These are phyloP conservation scores for Cabera pusaria DNA, from an alignment of 2,888 invertebrate species.

Conservation along the genomic window DNA sequence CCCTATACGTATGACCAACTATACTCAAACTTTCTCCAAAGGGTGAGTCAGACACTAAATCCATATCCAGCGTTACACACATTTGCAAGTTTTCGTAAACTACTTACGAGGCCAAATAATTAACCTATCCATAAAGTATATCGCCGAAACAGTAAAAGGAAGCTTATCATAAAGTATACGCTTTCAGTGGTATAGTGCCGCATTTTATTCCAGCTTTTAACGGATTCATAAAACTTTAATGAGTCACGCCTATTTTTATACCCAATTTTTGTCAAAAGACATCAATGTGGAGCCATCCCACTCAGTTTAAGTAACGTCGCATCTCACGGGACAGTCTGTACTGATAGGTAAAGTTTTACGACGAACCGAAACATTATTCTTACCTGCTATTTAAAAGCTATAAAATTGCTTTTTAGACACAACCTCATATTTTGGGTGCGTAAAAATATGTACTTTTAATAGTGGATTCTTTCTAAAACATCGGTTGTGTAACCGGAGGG, in stretches of 20 bases:
- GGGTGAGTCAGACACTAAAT: too few relatives aligned
- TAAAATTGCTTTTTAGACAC: slow-evolving; percentile 69
- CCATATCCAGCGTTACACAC: too few relatives aligned
- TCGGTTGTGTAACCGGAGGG: slow-evolving; percentile 35
- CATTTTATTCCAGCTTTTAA: slow-evolving; percentile 22
- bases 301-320: slow-evolving; percentile 38
- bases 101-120: slow-evolving; percentile 4
- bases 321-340: slow-evolving; percentile 37
- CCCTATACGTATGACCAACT: too few relatives aligned
- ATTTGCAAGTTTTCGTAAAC: too few relatives aligned
- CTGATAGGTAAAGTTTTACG: slow-evolving; percentile 56
- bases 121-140: neutral
- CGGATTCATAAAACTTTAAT: slow-evolving; percentile 32
- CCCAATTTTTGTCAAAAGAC: slow-evolving; percentile 35
- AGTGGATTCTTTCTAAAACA: slow-evolving; percentile 46
- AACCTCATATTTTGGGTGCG: slow-evolving; percentile 59
- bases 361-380: slow-evolving; percentile 51
- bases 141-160: slow-evolving; percentile 10
- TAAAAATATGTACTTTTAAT: slow-evolving; percentile 75
- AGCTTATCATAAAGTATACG: slow-evolving; percentile 4
- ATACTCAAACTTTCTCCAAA: too few relatives aligned
- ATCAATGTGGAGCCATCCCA: slow-evolving; percentile 38
- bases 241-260: slow-evolving; percentile 31
- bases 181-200: slow-evolving; percentile 15
- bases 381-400: slow-evolving; percentile 73